These are phyloP conservation scores for Diplolepis rosae DNA, from an alignment of 2,888 invertebrate species.

Conservation along the genomic window DNA sequence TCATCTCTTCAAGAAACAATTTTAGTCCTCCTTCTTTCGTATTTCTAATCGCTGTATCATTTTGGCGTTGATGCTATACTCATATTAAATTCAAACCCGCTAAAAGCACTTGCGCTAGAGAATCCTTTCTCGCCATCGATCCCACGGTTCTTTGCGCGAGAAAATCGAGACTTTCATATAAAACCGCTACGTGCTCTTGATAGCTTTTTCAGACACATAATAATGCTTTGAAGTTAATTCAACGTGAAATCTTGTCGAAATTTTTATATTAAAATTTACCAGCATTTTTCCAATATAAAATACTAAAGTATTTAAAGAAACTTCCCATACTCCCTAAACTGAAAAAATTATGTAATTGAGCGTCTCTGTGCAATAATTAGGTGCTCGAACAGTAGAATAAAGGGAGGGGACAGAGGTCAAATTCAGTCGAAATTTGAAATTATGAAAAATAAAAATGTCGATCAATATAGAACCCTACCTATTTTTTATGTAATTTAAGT, in stretches of 20 bases:
- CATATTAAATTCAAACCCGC: conserved; percentile 57
- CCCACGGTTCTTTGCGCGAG: conserved; percentile 1
- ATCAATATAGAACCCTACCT: too few species aligned
- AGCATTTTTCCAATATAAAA: too few species aligned
- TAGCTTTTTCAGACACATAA: conserved; percentile 22
- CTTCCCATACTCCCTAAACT: too few species aligned
- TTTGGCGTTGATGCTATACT: conserved; percentile 51
- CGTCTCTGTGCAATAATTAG: too few species aligned
- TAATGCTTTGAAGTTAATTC: background rate
- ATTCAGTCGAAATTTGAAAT: too few species aligned
- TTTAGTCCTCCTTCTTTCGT: background rate
- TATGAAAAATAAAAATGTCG: too few species aligned
- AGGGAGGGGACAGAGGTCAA: too few species aligned
- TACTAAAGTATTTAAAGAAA: too few species aligned
- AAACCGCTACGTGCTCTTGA: conserved; percentile 15
- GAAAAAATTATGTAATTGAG: too few species aligned
- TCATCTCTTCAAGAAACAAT: conserved; percentile 1
- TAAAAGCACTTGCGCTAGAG: conserved; percentile 49
- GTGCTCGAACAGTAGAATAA: too few species aligned
- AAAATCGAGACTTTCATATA: conserved; percentile 25
- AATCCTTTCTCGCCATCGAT: conserved; percentile 21
- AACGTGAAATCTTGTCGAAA: background rate
- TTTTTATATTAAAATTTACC: background rate
- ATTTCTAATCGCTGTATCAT: conserved; percentile 49
- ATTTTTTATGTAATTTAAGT: too few species aligned